phyloP scores from a whole-genome alignment of 1,140 invertebrate species.

The Bemisia tabaci region DNA sequence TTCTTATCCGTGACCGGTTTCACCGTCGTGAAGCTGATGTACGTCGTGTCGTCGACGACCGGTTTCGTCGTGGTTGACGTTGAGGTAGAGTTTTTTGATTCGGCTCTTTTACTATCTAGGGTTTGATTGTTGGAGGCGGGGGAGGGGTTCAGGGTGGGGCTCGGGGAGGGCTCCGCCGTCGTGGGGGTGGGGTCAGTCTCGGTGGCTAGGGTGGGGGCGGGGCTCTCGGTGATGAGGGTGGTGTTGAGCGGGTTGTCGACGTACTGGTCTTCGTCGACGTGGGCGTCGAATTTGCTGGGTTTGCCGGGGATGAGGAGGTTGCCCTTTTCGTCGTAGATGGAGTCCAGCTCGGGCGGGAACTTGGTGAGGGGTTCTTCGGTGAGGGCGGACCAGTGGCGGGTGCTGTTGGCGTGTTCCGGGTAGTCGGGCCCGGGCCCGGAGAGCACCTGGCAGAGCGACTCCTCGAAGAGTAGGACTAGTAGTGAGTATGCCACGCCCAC shows the following conservation, averaged over 20 bases:
- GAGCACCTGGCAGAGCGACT: not conserved
- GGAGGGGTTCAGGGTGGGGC: not conserved
- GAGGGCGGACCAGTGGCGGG: not conserved
- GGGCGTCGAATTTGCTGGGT: conserved; percentile 23
- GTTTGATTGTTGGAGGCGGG: not conserved
- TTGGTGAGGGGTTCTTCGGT: not conserved
- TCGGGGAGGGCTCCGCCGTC: not conserved
- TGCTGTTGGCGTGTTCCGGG: not conserved
- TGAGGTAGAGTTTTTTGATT: not conserved
- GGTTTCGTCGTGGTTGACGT: conserved; percentile 2
- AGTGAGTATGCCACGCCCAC: not conserved
- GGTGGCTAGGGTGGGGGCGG: not conserved
- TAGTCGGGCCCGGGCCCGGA: not conserved
- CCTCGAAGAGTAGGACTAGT: not conserved
- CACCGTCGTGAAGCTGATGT: not conserved
- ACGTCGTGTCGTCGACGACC: conserved; percentile 3
- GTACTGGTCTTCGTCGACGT: conserved; percentile 20
- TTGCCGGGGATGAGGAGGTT: conserved; percentile 9
- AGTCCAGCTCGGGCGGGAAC: not conserved
- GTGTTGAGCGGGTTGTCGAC: conserved; percentile 16
- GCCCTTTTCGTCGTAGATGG: not conserved
- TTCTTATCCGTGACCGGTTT: not conserved
- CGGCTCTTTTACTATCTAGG: not conserved
- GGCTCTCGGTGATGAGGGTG: not conserved
- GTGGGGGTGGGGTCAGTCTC: not conserved